Evolutionary conservation across 2,113 vertebrate genomes (phyloP).

Genomic region (Octodon degus): DNA sequence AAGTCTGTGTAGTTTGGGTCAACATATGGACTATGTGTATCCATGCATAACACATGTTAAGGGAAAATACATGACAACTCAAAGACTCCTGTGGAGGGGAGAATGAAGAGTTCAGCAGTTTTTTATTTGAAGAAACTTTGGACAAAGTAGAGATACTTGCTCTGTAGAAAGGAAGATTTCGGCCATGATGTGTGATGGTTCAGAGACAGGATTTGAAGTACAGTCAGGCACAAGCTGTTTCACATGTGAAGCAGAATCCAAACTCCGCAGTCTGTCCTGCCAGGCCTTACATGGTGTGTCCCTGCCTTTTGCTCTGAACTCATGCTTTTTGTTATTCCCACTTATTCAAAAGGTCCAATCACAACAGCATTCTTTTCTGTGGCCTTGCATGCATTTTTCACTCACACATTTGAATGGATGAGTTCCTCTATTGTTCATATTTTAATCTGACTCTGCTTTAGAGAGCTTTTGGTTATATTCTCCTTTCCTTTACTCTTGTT

Average conservation of each 20-base stretch:
- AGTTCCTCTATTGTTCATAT: not conserved
- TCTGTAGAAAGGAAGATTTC: not conserved
- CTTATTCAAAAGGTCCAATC: not conserved
- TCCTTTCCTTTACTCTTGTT: not conserved
- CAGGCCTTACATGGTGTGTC: not conserved
- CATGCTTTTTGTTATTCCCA: not conserved
- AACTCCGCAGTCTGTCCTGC: not conserved
- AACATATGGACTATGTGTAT: not conserved
- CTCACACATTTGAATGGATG: not conserved
- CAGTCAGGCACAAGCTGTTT: not conserved
- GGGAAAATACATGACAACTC: not conserved
- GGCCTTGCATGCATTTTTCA: not conserved
- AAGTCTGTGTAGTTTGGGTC: not conserved
- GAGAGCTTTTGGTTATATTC: not conserved
- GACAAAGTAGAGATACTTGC: not conserved
- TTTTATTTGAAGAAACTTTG: constrained; percentile 11
- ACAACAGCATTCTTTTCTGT: not conserved
- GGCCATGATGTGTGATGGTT: not conserved
- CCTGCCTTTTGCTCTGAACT: not conserved
- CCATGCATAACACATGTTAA: not conserved
- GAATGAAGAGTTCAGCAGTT: not conserved
- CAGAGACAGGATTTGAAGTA: not conserved
- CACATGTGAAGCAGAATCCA: not conserved
- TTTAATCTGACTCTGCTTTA: not conserved
- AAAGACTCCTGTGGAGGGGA: not conserved